These are phyloP conservation scores for Phragmatobia fuliginosa DNA, from an alignment of 2,888 invertebrate genomes.

Conservation along the genomic window DNA sequence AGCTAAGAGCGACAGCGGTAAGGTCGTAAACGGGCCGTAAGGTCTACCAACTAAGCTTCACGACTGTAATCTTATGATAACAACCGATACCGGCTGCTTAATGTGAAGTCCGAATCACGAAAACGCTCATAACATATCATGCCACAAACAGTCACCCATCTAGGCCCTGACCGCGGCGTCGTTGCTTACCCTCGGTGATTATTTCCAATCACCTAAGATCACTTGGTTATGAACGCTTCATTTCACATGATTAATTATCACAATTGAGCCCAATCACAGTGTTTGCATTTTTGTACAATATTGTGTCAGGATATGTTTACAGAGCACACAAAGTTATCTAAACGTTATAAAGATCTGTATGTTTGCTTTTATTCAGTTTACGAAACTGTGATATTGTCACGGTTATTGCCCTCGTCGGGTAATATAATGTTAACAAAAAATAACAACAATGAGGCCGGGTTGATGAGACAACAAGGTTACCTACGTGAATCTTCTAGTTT, in stretches of 20 bases:
- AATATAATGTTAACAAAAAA: slow-evolving; percentile 16
- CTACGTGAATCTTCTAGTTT: not conserved
- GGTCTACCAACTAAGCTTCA: too few relatives aligned
- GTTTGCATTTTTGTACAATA: slow-evolving; percentile 2
- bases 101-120: too few relatives aligned
- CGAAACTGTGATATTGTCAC: slow-evolving; percentile 35
- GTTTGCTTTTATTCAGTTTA: slow-evolving; percentile 29
- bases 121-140: too few relatives aligned
- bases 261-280: not conserved
- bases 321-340: slow-evolving; percentile 28
- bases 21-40: too few relatives aligned
- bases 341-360: slow-evolving; percentile 23
- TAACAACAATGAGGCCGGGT: slow-evolving; percentile 11
- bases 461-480: slow-evolving; percentile 10
- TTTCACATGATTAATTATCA: not conserved
- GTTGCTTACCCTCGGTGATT: too few relatives aligned
- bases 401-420: slow-evolving; percentile 32
- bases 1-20: too few relatives aligned
- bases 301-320: slow-evolving; percentile 28
- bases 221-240: too few relatives aligned
- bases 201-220: too few relatives aligned
- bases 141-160: too few relatives aligned
- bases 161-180: too few relatives aligned
- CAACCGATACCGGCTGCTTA: too few relatives aligned
- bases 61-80: too few relatives aligned